A percentile compares a stretch with the other conserved stretches of the same genome.
Evolutionary conservation across 2,797 vertebrate species (phyloP).

Genomic region (Sandelia bainsii): DNA sequence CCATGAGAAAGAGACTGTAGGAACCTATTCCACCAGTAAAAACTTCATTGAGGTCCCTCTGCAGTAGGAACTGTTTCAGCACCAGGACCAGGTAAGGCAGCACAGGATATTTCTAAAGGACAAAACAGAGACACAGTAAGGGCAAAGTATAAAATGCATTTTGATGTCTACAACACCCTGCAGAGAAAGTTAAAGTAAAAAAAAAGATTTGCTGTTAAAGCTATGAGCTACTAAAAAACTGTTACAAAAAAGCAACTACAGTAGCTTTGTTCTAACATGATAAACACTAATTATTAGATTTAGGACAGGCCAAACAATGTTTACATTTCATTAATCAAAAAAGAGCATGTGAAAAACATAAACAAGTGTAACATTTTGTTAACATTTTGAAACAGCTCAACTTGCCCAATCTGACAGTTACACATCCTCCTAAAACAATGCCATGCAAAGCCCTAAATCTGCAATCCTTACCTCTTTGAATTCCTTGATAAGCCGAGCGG

Average conservation of each 20-base stretch:
- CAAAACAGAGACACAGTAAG: background rate
- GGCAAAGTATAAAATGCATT: background rate
- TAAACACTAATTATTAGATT: too few species aligned
- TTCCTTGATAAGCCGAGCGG: slow-evolving; percentile 96
- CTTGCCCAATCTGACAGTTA: background rate
- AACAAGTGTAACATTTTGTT: too few species aligned
- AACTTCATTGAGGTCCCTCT: slow-evolving; percentile 98
- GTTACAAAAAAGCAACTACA: too few species aligned
- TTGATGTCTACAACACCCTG: slow-evolving; percentile 13
- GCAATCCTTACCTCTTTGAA: slow-evolving; percentile 91
- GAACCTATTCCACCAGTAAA: slow-evolving; percentile 99
- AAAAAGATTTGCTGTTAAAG: too few species aligned
- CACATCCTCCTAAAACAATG: background rate
- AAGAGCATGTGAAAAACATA: too few species aligned
- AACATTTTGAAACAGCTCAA: background rate
- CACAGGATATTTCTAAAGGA: slow-evolving; percentile 93
- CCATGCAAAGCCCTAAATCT: background rate
- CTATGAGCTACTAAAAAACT: too few species aligned
- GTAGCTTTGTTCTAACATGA: too few species aligned
- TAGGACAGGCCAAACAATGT: too few species aligned
- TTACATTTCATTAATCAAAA: background rate
- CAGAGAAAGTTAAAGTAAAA: too few species aligned
- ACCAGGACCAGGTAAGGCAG: slow-evolving; percentile 98
- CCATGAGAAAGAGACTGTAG: slow-evolving; percentile 99
- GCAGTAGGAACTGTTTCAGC: slow-evolving; percentile 97